Conservation (phyloP, 64 coral and sea anemone species). For the Montipora foliosa region DNA sequence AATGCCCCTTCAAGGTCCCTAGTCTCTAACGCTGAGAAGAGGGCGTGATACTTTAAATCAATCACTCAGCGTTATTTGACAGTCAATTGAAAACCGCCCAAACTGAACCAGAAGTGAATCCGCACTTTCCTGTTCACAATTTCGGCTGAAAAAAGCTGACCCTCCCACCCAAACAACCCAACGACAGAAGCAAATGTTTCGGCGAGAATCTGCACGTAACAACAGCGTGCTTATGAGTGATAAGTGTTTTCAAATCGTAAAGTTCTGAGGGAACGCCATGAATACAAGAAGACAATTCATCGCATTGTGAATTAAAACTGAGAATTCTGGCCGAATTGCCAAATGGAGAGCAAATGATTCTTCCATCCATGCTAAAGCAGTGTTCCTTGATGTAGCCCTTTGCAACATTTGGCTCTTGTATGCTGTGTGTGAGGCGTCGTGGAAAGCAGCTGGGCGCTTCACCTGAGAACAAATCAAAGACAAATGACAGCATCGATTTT, state of each 20-base stretch:
- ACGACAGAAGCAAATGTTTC: constrained; percentile 63
- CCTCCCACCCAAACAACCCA: constrained; percentile 81
- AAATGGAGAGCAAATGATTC: constrained; percentile 95
- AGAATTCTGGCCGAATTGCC: constrained; percentile 88
- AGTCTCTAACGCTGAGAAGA: no score
- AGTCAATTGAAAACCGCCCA: no score
- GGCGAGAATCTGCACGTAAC: constrained; percentile 87
- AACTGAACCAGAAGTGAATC: no score
- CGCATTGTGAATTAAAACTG: constrained; percentile 74
- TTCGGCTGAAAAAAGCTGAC: constrained; percentile 81
- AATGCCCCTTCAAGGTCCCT: no score
- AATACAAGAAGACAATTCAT: constrained; percentile 73
- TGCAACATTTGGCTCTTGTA: constrained; percentile 80
- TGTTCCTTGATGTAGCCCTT: constrained; percentile 93
- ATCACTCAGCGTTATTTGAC: no score
- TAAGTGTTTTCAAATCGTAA: constrained; percentile 80
- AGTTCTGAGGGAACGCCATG: constrained; percentile 54
- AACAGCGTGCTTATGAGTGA: constrained; percentile 85
- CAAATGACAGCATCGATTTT: background rate
- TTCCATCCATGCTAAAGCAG: constrained; percentile 91
- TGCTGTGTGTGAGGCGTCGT: constrained; percentile 76
- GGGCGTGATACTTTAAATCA: no score
- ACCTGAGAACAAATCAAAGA: background rate
- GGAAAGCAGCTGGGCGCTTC: background rate
- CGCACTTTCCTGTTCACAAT: constrained; percentile 3